Evolutionary conservation across 2,797 vertebrate species (phyloP).

Genomic region (Basileuterus tristriatus): DNA sequence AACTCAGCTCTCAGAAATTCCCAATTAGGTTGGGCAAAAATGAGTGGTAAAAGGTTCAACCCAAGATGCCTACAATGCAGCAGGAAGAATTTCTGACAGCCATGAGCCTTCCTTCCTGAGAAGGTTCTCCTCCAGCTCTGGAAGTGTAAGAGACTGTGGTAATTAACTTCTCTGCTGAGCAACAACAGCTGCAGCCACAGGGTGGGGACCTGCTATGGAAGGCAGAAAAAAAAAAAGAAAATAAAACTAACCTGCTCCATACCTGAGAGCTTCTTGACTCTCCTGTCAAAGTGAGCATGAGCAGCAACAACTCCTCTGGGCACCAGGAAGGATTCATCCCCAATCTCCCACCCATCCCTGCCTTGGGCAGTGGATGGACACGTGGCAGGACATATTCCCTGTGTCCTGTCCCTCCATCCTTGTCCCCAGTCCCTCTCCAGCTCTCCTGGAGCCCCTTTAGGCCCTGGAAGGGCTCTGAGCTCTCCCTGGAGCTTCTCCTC

Average conservation of each 20-base stretch:
- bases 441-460: not conserved
- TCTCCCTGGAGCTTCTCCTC: not conserved
- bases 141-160: accelerated
- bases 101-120: accelerated
- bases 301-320: not conserved
- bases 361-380: not conserved
- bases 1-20: not conserved
- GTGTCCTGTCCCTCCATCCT: not conserved
- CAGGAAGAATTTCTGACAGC: not conserved
- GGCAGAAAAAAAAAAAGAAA: not conserved
- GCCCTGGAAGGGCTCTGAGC: not conserved
- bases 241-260: not conserved
- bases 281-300: accelerated
- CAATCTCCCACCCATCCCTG: accelerated
- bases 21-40: not conserved
- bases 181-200: not conserved
- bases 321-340: not conserved
- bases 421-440: not conserved
- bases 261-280: accelerated
- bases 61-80: accelerated
- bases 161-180: not conserved
- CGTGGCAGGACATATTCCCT: not conserved
- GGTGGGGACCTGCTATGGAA: accelerated
- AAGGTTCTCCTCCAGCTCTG: not conserved
- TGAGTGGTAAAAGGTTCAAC: accelerated